These are phyloP conservation scores for Philypnodon macrostomus DNA, from an alignment of 2,797 vertebrate species.

Conservation along the genomic window DNA sequence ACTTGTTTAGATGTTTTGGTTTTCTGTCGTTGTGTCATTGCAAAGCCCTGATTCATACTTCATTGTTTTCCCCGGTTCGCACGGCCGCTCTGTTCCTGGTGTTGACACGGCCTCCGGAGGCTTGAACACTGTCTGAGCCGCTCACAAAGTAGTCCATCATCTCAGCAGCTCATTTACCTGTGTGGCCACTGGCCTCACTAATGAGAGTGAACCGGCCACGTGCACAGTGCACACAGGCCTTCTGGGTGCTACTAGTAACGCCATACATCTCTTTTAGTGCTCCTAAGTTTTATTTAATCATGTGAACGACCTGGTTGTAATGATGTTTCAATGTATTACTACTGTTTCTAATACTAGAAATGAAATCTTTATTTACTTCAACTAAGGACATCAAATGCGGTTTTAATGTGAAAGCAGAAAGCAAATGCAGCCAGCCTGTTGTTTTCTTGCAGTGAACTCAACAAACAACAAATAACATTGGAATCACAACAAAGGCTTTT, in stretches of 20 bases:
- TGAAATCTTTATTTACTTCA: too few relatives aligned
- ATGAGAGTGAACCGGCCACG: conserved; percentile 29
- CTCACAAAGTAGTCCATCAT: conserved; percentile 35
- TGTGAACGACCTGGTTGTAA: neutral
- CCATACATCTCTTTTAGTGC: conserved; percentile 8
- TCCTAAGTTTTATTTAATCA: conserved; percentile 14
- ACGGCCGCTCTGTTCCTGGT: conserved; percentile 27
- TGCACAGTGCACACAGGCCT: conserved; percentile 10
- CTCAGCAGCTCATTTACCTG: conserved; percentile 48
- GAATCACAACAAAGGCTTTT: conserved; percentile 12
- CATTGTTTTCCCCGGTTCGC: conserved; percentile 29
- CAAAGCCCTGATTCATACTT: conserved; percentile 35
- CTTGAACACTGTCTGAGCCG: conserved; percentile 35
- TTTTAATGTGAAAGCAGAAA: too few relatives aligned
- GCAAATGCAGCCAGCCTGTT: too few relatives aligned
- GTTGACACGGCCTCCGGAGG: conserved; percentile 41
- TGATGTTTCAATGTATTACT: too few relatives aligned
- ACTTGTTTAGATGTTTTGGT: neutral
- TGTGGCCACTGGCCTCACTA: conserved; percentile 29
- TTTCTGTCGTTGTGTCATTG: conserved; percentile 11
- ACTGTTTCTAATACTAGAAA: too few relatives aligned
- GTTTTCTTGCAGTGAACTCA: neutral
- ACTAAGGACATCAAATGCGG: too few relatives aligned
- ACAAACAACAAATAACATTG: conserved; percentile 17
- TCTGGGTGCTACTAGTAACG: conserved; percentile 6